Conservation (phyloP, 2,888 invertebrate species). For the Epinotia nisella region DNA sequence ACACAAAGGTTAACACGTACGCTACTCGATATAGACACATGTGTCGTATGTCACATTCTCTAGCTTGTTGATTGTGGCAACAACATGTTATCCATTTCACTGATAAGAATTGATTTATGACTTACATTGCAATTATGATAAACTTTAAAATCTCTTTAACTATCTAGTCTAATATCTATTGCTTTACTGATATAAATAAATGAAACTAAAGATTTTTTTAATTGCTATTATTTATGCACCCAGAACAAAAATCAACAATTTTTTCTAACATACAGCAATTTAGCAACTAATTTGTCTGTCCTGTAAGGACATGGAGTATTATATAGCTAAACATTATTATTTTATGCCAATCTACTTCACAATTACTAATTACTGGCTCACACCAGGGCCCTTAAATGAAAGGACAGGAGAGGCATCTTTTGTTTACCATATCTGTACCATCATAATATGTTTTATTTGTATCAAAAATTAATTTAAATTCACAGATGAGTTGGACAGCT, state of each 20-base stretch:
- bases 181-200: no score
- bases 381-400: background rate
- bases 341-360: background rate
- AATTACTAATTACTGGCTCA: background rate
- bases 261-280: background rate
- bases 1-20: conserved; percentile 86
- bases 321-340: background rate
- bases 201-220: no score
- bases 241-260: background rate
- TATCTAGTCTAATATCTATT: no score
- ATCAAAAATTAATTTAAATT: conserved; percentile 47
- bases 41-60: conserved; percentile 45
- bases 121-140: conserved; percentile 3
- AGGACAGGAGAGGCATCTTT: background rate
- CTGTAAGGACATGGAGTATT: background rate
- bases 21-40: conserved; percentile 54
- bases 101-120: conserved; percentile 10
- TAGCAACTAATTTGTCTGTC: background rate
- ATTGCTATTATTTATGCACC: background rate
- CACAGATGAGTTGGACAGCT: conserved; percentile 96
- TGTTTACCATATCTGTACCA: background rate
- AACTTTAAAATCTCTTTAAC: background rate
- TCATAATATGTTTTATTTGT: background rate
- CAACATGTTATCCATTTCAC: conserved; percentile 21
- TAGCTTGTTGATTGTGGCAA: conserved; percentile 31